Evolutionary conservation across 2,888 invertebrate species (phyloP).

Genomic region (Poecilus cupreus): DNA sequence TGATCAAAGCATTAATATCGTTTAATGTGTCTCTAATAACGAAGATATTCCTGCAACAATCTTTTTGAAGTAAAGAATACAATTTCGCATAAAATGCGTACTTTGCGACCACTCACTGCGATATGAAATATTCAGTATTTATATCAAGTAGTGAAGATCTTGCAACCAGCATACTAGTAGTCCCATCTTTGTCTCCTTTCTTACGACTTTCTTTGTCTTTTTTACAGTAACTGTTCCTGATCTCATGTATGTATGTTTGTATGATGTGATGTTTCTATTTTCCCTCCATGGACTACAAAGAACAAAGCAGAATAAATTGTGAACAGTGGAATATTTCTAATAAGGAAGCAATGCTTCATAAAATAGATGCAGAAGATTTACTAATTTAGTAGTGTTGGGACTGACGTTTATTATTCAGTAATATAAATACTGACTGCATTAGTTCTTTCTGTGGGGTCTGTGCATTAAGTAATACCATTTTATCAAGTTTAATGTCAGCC

Average conservation of each 20-base stretch:
- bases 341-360: too few species aligned
- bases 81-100: slow-evolving; percentile 7
- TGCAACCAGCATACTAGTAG: background rate
- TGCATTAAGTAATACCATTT: background rate
- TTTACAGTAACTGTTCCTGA: slow-evolving; percentile 1
- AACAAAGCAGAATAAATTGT: slow-evolving; percentile 6
- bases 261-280: slow-evolving; percentile 34
- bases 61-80: slow-evolving; percentile 7
- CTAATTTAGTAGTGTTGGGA: background rate
- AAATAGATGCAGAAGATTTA: background rate
- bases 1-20: too few species aligned
- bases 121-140: slow-evolving; percentile 41
- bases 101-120: slow-evolving; percentile 2
- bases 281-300: slow-evolving; percentile 6
- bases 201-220: background rate
- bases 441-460: background rate
- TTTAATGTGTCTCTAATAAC: too few species aligned
- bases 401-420: background rate
- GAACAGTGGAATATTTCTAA: too few species aligned
- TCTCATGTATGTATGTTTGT: slow-evolving; percentile 29
- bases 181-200: slow-evolving; percentile 11
- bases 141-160: slow-evolving; percentile 25
- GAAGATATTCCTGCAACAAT: background rate
- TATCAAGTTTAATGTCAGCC: slow-evolving; percentile 24
- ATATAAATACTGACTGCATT: slow-evolving; percentile 3